Evolutionary conservation across 2,888 invertebrate species (phyloP).

Genomic region (Drosophila dives): DNA sequence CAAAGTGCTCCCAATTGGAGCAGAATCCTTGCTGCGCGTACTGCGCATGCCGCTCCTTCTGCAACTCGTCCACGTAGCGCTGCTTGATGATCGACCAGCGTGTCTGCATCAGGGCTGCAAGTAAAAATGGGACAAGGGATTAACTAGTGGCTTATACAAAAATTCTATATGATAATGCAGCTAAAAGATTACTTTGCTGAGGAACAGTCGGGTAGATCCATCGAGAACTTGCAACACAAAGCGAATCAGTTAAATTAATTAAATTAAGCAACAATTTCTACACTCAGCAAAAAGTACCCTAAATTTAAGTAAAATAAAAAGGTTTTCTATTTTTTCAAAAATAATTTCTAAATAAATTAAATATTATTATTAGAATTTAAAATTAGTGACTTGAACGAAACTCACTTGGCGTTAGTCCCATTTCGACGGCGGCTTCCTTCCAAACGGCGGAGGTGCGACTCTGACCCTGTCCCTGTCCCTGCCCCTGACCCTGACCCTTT

Average conservation of each 20-base stretch:
- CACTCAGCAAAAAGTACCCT: too few species aligned
- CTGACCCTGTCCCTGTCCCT: slow-evolving; percentile 72
- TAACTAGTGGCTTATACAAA: neutral
- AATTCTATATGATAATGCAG: neutral
- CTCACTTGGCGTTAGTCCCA: slow-evolving; percentile 82
- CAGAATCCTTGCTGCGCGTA: slow-evolving; percentile 77
- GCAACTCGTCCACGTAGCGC: slow-evolving; percentile 81
- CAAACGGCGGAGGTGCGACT: slow-evolving; percentile 82
- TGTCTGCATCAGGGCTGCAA: slow-evolving; percentile 80
- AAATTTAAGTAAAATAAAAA: too few species aligned
- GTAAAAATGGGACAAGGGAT: neutral
- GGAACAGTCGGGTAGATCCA: neutral
- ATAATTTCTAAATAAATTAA: too few species aligned
- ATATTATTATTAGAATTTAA: neutral
- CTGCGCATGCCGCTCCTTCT: slow-evolving; percentile 81
- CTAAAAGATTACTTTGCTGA: neutral
- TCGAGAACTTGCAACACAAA: neutral
- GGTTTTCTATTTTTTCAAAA: too few species aligned
- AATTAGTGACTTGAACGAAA: slow-evolving; percentile 12
- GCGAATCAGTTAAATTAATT: neutral
- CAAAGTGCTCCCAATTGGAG: slow-evolving; percentile 83
- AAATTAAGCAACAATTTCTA: neutral
- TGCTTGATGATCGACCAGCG: slow-evolving; percentile 83
- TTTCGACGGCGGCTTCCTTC: slow-evolving; percentile 81
- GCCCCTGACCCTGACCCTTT: slow-evolving; percentile 73